phyloP scores from a whole-genome alignment of 2,888 invertebrate genomes.

The Limnephilus lunatus region DNA sequence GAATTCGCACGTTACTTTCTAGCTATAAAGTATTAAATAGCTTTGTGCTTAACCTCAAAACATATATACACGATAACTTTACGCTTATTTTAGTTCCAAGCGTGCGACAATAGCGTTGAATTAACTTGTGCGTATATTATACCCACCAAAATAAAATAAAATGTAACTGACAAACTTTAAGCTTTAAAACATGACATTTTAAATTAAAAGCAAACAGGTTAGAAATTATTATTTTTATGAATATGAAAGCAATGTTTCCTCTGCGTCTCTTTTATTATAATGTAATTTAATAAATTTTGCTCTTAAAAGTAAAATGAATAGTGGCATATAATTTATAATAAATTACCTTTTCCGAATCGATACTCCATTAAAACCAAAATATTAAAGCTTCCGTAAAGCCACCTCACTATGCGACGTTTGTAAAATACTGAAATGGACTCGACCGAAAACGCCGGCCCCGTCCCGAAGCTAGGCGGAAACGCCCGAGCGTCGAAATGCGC shows the following conservation, averaged over 20 bases:
- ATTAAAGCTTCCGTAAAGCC: constrained; percentile 33
- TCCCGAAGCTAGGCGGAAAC: constrained; percentile 48
- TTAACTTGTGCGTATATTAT: neutral
- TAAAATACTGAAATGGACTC: constrained; percentile 60
- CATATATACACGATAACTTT: constrained; percentile 17
- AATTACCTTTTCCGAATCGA: constrained; percentile 54
- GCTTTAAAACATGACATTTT: neutral
- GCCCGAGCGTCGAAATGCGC: constrained; percentile 46
- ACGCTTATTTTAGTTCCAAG: neutral
- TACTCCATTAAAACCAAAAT: constrained; percentile 50
- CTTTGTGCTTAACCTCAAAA: constrained; percentile 18
- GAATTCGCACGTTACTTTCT: neutral
- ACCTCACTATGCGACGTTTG: constrained; percentile 45
- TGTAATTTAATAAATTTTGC: neutral
- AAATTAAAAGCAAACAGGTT: constrained; percentile 17
- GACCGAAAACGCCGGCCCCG: constrained; percentile 40
- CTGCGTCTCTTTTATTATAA: neutral
- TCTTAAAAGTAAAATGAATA: neutral
- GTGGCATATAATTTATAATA: neutral
- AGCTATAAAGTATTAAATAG: neutral
- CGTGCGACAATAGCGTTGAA: neutral
- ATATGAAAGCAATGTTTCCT: neutral
- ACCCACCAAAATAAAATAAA: neutral
- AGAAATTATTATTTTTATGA: neutral
- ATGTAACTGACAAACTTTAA: neutral